phyloP scores from a whole-genome alignment of 2,888 invertebrate genomes.

The Amblyjoppa fuscipennis region DNA sequence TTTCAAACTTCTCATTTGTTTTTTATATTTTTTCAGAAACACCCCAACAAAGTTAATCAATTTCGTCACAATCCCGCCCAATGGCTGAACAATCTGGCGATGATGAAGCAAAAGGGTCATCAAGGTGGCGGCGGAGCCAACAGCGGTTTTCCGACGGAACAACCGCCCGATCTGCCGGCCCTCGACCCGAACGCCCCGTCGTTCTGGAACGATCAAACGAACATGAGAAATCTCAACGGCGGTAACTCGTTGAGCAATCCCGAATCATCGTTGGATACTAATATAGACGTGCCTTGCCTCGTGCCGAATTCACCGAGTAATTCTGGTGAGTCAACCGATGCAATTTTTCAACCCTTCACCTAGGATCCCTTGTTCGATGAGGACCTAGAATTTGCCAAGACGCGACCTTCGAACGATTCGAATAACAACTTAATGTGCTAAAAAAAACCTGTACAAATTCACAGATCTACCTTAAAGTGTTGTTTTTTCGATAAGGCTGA shows the following conservation, averaged over 20 bases:
- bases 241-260: constrained; percentile 83
- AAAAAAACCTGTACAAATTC: no score
- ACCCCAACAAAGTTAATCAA: constrained; percentile 95
- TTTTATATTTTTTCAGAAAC: constrained; percentile 88
- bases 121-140: constrained; percentile 86
- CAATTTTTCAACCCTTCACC: not conserved
- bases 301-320: constrained; percentile 84
- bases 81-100: constrained; percentile 92
- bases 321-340: constrained; percentile 77
- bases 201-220: constrained; percentile 84
- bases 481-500: not conserved
- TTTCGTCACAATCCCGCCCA: constrained; percentile 94
- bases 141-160: constrained; percentile 82
- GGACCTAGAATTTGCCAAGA: not conserved
- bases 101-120: constrained; percentile 90
- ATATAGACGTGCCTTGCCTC: constrained; percentile 85
- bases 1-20: constrained; percentile 2
- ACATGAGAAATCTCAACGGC: constrained; percentile 83
- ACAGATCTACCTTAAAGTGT: no score
- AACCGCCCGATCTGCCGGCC: constrained; percentile 82
- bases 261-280: constrained; percentile 83
- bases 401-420: no score
- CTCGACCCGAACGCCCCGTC: constrained; percentile 82
- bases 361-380: not conserved
- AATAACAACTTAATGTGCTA: no score